Conservation (phyloP, 2,797 vertebrate genomes). For the Phaenicophaeus curvirostris region DNA sequence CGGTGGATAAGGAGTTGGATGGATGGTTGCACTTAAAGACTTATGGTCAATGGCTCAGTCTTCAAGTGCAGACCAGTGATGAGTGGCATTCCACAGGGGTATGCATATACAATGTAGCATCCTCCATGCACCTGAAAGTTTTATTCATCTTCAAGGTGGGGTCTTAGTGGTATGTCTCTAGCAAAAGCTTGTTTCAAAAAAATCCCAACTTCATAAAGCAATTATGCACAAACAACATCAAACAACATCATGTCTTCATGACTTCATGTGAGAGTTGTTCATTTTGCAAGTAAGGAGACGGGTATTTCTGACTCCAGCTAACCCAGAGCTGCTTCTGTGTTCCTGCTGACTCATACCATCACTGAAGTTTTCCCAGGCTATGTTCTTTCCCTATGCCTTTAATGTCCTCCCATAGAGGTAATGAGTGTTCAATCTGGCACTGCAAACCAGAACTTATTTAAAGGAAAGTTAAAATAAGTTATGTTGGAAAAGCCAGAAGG, state of each 20-base stretch:
- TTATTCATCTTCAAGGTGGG: background rate
- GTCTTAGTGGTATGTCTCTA: background rate
- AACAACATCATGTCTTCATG: background rate
- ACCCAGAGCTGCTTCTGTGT: background rate
- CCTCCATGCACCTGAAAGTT: background rate
- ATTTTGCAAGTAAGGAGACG: background rate
- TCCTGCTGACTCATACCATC: background rate
- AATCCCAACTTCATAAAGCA: background rate
- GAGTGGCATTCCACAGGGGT: no score
- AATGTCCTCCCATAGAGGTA: background rate
- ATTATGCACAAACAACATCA: background rate
- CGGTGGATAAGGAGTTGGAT: no score
- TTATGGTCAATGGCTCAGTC: no score
- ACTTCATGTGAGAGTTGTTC: background rate
- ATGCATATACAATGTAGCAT: background rate
- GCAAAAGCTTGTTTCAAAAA: background rate
- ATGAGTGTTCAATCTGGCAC: background rate
- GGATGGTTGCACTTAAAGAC: no score
- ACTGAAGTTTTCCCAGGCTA: background rate
- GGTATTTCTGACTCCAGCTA: background rate
- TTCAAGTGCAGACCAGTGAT: no score
- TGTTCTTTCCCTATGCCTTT: background rate
- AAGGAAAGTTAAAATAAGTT: no score
- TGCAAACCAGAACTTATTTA: background rate
- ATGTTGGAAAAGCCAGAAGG: background rate